Evolutionary conservation across 1,140 invertebrate species (phyloP).

Genomic region (Musca domestica): DNA sequence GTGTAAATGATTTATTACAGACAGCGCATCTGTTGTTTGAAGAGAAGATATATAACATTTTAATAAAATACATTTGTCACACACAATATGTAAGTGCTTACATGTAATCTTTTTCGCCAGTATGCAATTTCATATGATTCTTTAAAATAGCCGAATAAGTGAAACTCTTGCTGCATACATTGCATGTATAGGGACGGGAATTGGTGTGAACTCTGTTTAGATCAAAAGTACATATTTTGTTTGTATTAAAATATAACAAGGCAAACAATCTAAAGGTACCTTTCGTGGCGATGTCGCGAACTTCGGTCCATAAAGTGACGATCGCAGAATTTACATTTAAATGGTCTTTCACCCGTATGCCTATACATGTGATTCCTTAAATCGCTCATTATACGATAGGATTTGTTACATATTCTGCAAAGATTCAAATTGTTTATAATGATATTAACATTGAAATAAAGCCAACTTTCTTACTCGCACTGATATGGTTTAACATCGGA

Average conservation of each 20-base stretch:
- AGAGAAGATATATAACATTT: constrained; percentile 20
- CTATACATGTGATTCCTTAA: constrained; percentile 45
- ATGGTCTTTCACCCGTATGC: constrained; percentile 45
- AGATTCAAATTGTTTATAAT: constrained; percentile 5
- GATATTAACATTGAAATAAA: background rate
- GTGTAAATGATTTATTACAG: constrained; percentile 43
- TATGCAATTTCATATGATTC: constrained; percentile 42
- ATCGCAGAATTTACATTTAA: constrained; percentile 45
- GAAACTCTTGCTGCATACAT: constrained; percentile 60
- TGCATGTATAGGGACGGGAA: constrained; percentile 60
- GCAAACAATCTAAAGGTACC: constrained; percentile 25
- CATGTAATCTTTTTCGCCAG: constrained; percentile 43
- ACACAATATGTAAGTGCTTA: constrained; percentile 19
- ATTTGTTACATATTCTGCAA: constrained; percentile 41
- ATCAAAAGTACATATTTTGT: background rate
- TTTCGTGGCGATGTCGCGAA: constrained; percentile 43
- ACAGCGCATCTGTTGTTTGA: constrained; percentile 36
- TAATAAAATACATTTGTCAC: background rate
- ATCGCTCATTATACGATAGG: constrained; percentile 45
- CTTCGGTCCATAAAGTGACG: constrained; percentile 47
- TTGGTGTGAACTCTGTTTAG: constrained; percentile 57
- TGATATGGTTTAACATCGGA: constrained; percentile 45
- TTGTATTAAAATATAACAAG: background rate
- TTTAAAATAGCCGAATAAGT: constrained; percentile 55
- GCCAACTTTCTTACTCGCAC: constrained; percentile 42